Percentiles rank a stretch among this genome's conserved stretches.
These are phyloP conservation scores for Eptesicus fuscus DNA, from an alignment of 2,113 vertebrate genomes.

Conservation along the genomic window DNA sequence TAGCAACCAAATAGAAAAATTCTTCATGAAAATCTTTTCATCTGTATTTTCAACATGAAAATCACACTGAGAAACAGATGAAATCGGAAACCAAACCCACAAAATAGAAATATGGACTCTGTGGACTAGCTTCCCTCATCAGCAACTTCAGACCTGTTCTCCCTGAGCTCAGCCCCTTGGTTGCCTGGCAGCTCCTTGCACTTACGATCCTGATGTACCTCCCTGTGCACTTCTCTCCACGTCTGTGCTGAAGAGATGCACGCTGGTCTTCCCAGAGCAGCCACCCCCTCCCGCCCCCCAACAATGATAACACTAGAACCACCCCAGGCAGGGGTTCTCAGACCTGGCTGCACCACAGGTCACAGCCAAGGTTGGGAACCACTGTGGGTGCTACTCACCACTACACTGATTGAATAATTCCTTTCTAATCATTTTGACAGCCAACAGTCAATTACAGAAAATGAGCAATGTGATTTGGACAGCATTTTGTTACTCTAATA, in stretches of 20 bases:
- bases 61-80: not conserved
- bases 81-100: not conserved
- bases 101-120: not conserved
- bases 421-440: not conserved
- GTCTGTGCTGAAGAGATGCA: not conserved
- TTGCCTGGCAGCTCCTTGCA: not conserved
- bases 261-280: not conserved
- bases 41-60: not conserved
- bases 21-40: not conserved
- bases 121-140: no score
- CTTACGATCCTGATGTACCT: not conserved
- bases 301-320: no score
- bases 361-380: not conserved
- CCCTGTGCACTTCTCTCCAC: not conserved
- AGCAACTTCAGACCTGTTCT: not conserved
- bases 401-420: not conserved
- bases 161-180: not conserved
- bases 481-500: not conserved
- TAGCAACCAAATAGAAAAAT: not conserved
- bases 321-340: not conserved
- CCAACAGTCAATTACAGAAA: not conserved
- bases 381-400: not conserved
- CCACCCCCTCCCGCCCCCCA: fast-evolving
- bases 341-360: not conserved
- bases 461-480: fast-evolving